Percentiles rank a stretch among this genome's conserved stretches.
These are phyloP conservation scores for Oreochromis niloticus DNA, from an alignment of 2,113 vertebrate genomes.

Conservation along the genomic window DNA sequence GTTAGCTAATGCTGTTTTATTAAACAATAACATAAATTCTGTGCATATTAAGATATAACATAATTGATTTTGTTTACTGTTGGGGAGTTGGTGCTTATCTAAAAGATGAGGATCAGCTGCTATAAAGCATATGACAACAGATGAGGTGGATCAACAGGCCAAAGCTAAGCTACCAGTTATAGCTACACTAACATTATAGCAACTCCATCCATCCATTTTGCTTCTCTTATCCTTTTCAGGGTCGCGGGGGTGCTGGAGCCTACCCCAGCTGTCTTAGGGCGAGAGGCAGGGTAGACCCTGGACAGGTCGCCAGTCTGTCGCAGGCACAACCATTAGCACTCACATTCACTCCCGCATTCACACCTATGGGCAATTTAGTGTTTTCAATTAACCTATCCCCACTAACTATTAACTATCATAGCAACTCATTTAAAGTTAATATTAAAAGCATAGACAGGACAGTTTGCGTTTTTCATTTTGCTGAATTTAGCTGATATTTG, in stretches of 20 bases:
- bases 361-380: neutral
- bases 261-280: neutral
- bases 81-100: neutral
- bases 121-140: neutral
- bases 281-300: neutral
- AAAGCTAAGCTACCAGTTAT: neutral
- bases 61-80: neutral
- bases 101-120: neutral
- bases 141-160: neutral
- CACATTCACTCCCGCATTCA: neutral
- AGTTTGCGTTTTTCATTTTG: neutral
- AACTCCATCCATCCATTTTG: neutral
- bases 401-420: neutral
- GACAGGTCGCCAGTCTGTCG: neutral
- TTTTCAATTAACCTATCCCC: neutral
- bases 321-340: neutral
- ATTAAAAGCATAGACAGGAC: neutral
- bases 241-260: neutral
- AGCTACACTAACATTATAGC: neutral
- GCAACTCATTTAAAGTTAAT: neutral
- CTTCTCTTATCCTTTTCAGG: neutral
- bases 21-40: neutral
- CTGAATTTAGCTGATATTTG: neutral
- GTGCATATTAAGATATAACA: neutral
- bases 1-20: neutral